phyloP scores from a whole-genome alignment of 1,140 invertebrate species.

The Cyphomyrmex costatus region DNA sequence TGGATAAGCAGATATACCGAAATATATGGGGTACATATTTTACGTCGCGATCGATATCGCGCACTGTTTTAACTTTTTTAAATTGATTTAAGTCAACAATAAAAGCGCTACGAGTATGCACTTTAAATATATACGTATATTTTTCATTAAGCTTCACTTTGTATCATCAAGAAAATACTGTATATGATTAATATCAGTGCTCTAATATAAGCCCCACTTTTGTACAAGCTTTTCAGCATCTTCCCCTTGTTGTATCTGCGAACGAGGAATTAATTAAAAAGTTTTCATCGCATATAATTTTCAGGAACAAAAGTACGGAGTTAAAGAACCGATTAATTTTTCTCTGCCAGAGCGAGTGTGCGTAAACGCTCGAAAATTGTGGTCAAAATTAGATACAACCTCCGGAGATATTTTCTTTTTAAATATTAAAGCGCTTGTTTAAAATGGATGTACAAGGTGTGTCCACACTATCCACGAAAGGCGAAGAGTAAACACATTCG shows the following conservation, averaged over 20 bases:
- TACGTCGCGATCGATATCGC: background rate
- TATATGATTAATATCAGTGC: slow-evolving; percentile 4
- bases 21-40: background rate
- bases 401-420: background rate
- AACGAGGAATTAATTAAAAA: slow-evolving; percentile 67
- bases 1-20: background rate
- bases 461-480: background rate
- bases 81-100: background rate
- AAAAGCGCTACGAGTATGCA: background rate
- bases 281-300: slow-evolving; percentile 50
- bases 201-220: slow-evolving; percentile 2
- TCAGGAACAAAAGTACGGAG: background rate
- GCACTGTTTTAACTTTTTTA: background rate
- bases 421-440: background rate
- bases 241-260: slow-evolving; percentile 27
- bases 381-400: slow-evolving; percentile 15
- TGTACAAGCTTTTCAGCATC: background rate
- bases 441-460: background rate
- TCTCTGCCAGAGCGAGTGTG: background rate
- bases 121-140: background rate
- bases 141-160: background rate
- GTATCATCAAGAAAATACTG: background rate
- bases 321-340: slow-evolving; percentile 62
- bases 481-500: background rate
- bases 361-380: slow-evolving; percentile 12